Percentiles rank a stretch among this genome's conserved stretches.
Evolutionary conservation across 2,113 vertebrate species (phyloP).

Genomic region (Sinocyclocheilus grahami): DNA sequence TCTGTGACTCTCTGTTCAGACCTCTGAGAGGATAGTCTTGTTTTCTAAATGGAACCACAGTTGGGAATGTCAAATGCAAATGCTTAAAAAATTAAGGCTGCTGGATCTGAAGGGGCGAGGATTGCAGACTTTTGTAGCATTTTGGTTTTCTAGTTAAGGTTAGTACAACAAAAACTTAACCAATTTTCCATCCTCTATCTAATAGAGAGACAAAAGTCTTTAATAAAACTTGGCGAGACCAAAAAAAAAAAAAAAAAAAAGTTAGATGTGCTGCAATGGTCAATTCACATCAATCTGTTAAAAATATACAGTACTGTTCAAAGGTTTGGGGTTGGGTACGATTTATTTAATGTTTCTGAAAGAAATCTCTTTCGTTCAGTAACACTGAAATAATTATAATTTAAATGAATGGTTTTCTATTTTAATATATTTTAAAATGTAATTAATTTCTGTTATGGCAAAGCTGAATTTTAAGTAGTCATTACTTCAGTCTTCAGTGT

Average conservation of each 20-base stretch:
- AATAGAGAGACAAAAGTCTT: background rate
- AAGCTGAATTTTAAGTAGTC: too few relatives aligned
- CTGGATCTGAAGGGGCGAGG: background rate
- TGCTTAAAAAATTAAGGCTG: background rate
- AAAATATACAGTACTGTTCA: background rate
- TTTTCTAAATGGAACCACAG: background rate
- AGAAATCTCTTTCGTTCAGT: too few relatives aligned
- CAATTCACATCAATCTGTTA: background rate
- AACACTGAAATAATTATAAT: too few relatives aligned
- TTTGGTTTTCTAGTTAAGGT: background rate
- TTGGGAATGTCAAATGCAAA: background rate
- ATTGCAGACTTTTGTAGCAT: background rate
- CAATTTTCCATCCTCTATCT: background rate
- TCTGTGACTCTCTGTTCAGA: background rate
- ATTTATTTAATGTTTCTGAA: too few relatives aligned
- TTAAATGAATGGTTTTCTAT: too few relatives aligned
- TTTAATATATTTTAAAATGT: too few relatives aligned
- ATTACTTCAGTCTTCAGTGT: too few relatives aligned
- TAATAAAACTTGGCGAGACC: background rate
- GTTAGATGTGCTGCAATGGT: too few relatives aligned
- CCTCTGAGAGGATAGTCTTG: background rate
- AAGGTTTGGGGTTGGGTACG: too few relatives aligned
- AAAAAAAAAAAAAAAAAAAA: too few relatives aligned
- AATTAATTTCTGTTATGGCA: too few relatives aligned
- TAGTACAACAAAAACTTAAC: background rate